phyloP scores from a whole-genome alignment of 2,113 vertebrate species.

The Muntiacus reevesi region DNA sequence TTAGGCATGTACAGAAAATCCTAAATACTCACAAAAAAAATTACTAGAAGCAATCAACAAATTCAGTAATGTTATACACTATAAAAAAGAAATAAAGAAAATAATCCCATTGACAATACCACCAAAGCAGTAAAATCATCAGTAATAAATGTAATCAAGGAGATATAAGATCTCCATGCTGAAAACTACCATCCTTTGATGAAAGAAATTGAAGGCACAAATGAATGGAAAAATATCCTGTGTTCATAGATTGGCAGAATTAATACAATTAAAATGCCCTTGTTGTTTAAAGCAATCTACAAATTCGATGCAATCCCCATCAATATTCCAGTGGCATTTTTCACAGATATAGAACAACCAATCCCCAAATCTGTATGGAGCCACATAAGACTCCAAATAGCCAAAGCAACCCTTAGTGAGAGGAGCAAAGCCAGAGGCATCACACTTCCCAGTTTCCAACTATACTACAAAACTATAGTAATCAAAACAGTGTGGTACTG shows the following conservation, averaged over 20 bases:
- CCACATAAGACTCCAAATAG: neutral
- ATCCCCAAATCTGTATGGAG: neutral
- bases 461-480: neutral
- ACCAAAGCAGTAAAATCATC: neutral
- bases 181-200: neutral
- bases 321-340: neutral
- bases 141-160: neutral
- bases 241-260: neutral
- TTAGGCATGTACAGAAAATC: neutral
- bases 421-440: neutral
- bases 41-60: neutral
- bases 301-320: neutral
- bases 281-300: neutral
- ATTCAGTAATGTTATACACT: neutral
- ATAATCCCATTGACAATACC: neutral
- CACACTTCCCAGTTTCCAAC: neutral
- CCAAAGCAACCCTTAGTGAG: neutral
- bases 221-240: neutral
- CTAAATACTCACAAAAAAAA: neutral
- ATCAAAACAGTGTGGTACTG: neutral
- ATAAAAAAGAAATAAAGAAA: neutral
- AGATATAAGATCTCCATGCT: neutral
- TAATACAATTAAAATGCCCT: neutral
- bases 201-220: neutral
- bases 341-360: neutral